Evolutionary conservation across 2,113 vertebrate genomes (phyloP), one percentile per base, ranked within the genome.

Genomic region (Sebastes fasciatus): DNA sequence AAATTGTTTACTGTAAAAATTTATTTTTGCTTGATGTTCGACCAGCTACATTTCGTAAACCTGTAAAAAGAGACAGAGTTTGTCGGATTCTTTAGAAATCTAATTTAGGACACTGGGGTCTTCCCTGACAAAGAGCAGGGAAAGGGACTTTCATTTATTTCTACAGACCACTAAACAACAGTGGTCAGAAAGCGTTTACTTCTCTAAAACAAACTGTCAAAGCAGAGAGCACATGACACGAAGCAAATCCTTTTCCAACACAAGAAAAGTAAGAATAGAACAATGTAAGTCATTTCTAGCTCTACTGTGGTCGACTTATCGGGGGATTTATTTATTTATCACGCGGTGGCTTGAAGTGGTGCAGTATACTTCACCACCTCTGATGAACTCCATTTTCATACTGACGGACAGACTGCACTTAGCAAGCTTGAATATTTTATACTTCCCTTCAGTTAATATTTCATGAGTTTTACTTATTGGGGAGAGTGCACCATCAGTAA

Each of bases 391-490:
- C n/a, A 34, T 26, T 65, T 72, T 52, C 21, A 58, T 14, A 70
- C 11, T 71, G 52, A 79, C 63, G 26, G 40, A 58, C 64, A 60
- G 16, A 26, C 5, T 79, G 79, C 76, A 82, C 77, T 89, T 70
- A 79, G 63, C 23, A 49, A 2, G 9, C 68, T 58, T 89, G 12
- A 87, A 87, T 89, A 79, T 82, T 85, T 90, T 6, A 89, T 82
- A 17, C 34, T 51, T 73, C 23, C n/a, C 19, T 43, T 42, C 10
- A 52, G 10, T 86, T 63, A 89, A 88, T 83, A 79, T 86, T 89
- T 85, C 0, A 90, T 72, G 6, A 12, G 14, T 45, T 87, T 67
- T 63, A 23, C 43, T 67, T 73, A 19, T 26, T 63, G 19, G 23
- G 80, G 73, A 55, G 62, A 54, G 69, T 58, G 55, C 46, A 62